Evolutionary conservation across 2,113 vertebrate genomes (phyloP), one percentile per base, ranked within the genome.

Genomic region (Rostratula benghalensis): DNA sequence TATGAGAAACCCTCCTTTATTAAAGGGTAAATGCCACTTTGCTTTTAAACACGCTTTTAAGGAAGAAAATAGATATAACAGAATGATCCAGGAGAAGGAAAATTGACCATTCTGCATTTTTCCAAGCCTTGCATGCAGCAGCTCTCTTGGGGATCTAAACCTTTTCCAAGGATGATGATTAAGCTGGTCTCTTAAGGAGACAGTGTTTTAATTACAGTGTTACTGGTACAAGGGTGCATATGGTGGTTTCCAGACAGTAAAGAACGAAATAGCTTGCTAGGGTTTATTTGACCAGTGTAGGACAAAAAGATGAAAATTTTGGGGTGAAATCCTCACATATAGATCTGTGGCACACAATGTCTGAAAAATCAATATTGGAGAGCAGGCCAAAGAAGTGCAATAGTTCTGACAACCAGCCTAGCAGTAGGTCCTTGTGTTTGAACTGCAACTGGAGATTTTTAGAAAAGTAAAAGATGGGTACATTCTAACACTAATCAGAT

Each of bases 41-140:
- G 68, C 69, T 85, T 89, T 90, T 69, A 90, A 91, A 57, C 45
- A 3, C 59, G 71, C 79, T 83, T 78, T 90, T 77, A 87, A 94
- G 92, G 57, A 78, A 60, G 39, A 89, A 94, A 85, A 56, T 65
- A 88, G 65, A 77, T 91, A 0, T 60, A 76, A 69, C 20, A 14
- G 77, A 93, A 82, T 69, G 71, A 82, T 91, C 85, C 57, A 90
- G 73, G 83, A 95, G 87, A 79, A 89, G 65, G 59, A 81, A 73
- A 76, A 68, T 25, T 13, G 60, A 94, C 87, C n/a, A 63, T 93
- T 94, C 50, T 86, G 65, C 89, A 57, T 94, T 96, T 94, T 93
- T 70, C 83, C 71, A 81, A 39, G 69, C 71, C 43, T 86, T 86
- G 31, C 9, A 17, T 61, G 46, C 87, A 83, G 71, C 35, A 82